Conservation (phyloP, 37 sponge, comb jelly and placozoan genomes). For the Beroe forskalii region DNA sequence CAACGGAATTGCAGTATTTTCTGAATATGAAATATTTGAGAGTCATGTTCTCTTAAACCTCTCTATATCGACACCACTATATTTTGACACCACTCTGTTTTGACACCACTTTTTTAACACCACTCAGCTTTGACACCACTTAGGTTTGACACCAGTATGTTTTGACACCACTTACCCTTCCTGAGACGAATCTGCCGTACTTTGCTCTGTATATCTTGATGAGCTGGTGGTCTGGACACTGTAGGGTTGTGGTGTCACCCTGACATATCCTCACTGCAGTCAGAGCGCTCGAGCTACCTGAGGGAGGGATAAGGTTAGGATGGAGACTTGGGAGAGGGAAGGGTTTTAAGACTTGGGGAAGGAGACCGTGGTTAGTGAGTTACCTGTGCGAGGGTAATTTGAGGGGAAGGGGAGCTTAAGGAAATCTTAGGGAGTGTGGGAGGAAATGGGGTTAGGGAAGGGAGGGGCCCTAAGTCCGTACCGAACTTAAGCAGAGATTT, state of each 20-base stretch:
- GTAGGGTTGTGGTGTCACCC: constrained; percentile 23
- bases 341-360: too few species aligned
- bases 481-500: too few species aligned
- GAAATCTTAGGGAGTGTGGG: neutral
- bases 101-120: neutral
- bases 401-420: neutral
- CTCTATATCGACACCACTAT: neutral
- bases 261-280: constrained; percentile 21
- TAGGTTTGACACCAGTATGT: too few species aligned
- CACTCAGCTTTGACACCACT: neutral
- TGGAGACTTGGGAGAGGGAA: neutral
- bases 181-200: constrained; percentile 34
- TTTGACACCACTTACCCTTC: neutral
- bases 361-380: too few species aligned
- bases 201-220: constrained; percentile 38
- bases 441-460: too few species aligned
- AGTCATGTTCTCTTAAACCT: too few species aligned
- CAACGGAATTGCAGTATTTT: too few species aligned
- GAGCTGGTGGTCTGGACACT: neutral
- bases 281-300: neutral
- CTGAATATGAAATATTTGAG: too few species aligned
- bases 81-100: neutral
- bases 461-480: too few species aligned
- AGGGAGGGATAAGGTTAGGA: neutral
- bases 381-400: neutral